Evolutionary conservation across 2,797 vertebrate genomes (phyloP).

Genomic region (Pangasius larnaudii): DNA sequence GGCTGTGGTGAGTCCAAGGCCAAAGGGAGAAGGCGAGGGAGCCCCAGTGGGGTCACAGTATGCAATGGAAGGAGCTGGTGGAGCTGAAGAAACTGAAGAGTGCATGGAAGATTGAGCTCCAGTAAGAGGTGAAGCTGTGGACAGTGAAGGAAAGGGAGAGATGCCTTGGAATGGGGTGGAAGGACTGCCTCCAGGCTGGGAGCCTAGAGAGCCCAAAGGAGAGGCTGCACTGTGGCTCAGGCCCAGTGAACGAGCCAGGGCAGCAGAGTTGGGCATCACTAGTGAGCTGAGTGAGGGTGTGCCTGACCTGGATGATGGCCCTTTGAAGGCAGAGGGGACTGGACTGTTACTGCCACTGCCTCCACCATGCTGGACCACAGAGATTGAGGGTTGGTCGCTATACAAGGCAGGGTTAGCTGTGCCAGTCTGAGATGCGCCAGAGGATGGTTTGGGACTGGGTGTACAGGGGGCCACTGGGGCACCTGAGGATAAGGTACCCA

Average conservation of each 20-base stretch:
- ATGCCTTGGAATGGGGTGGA: constrained; percentile 83
- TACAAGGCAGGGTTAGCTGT: constrained; percentile 58
- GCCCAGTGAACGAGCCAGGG: constrained; percentile 78
- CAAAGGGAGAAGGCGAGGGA: constrained; percentile 80
- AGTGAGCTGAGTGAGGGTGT: constrained; percentile 82
- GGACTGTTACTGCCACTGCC: constrained; percentile 85
- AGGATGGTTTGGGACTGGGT: constrained; percentile 73
- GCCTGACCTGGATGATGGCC: constrained; percentile 80
- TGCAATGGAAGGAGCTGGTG: constrained; percentile 76
- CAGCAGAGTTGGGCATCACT: constrained; percentile 75
- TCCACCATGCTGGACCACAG: constrained; percentile 67
- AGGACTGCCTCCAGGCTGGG: constrained; percentile 76
- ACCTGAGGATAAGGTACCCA: constrained; percentile 68
- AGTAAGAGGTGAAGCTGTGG: constrained; percentile 76
- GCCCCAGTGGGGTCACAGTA: constrained; percentile 73
- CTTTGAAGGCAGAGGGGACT: constrained; percentile 90
- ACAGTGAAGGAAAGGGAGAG: constrained; percentile 83
- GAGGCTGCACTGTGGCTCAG: constrained; percentile 80
- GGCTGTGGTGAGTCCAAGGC: constrained; percentile 84
- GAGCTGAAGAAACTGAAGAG: constrained; percentile 64
- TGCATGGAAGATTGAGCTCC: constrained; percentile 70
- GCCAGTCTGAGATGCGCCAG: constrained; percentile 57
- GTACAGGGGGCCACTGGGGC: constrained; percentile 64
- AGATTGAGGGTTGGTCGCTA: constrained; percentile 60
- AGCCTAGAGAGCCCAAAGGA: constrained; percentile 78